These are phyloP conservation scores for Hemistola chrysoprasaria DNA, from an alignment of 2,888 invertebrate genomes.

Conservation along the genomic window DNA sequence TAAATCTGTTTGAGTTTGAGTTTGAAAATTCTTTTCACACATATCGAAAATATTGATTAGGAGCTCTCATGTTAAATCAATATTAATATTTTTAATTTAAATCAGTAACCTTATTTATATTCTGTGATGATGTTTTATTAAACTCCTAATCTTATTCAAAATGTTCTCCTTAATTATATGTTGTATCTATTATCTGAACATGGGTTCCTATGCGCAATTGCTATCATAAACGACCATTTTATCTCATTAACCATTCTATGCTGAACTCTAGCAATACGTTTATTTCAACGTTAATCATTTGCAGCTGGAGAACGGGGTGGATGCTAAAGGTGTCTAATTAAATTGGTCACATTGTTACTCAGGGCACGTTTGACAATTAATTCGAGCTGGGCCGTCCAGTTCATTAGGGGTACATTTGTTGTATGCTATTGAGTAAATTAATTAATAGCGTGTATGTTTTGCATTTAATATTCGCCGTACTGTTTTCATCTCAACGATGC, in stretches of 20 bases:
- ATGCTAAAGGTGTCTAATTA: slow-evolving; percentile 34
- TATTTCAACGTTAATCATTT: slow-evolving; percentile 9
- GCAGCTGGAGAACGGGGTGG: slow-evolving; percentile 11
- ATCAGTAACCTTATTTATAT: no score
- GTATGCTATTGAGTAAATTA: slow-evolving; percentile 55
- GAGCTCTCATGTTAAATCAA: no score
- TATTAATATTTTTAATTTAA: no score
- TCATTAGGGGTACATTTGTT: slow-evolving; percentile 66
- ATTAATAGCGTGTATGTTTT: slow-evolving; percentile 44
- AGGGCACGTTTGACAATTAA: slow-evolving; percentile 70
- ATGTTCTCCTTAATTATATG: slow-evolving; percentile 21
- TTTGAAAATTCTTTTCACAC: no score
- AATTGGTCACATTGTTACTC: slow-evolving; percentile 51
- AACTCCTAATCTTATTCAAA: slow-evolving; percentile 13
- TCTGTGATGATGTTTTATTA: no score
- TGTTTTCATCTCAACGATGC: slow-evolving; percentile 6
- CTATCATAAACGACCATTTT: slow-evolving; percentile 34
- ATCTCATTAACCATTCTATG: slow-evolving; percentile 27
- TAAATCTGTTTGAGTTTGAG: no score
- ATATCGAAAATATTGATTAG: no score
- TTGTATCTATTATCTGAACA: slow-evolving; percentile 28
- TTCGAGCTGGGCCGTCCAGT: slow-evolving; percentile 55
- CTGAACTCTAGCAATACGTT: slow-evolving; percentile 13
- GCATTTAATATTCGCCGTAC: slow-evolving; percentile 16
- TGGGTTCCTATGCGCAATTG: slow-evolving; percentile 33